Evolutionary conservation across 2,797 vertebrate genomes (phyloP), one percentile per base, ranked within the genome.

Genomic region (Eulemur rubriventer): DNA sequence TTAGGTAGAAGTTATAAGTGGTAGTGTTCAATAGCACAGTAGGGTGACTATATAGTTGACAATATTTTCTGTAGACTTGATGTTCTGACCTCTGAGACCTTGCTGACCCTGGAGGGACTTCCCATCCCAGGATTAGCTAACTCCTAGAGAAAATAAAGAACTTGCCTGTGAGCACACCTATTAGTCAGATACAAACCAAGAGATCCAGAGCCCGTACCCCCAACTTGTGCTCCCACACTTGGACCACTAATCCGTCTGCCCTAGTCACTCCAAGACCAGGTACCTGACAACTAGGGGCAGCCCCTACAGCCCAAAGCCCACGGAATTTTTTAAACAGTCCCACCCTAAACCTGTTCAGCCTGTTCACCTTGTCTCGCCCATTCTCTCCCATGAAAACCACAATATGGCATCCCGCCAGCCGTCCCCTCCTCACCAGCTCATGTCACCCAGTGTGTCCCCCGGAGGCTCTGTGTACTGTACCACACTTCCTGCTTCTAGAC

Each of bases 381-480:
- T 55, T 55, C 24, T 7, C 55, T 38, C 76, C 50, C 24, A 79
- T 28, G 76, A 55, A 79, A 79, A 35, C 76, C n/a, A 55, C n/a
- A n/a, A 55, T 35, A 35, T 26, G 16, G 50, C 38, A 7, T 38
- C n/a, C 13, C 38, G 20, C 38, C 13, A 72, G 69, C 38, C 2
- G 13, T 43, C 9, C 38, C 17, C 43, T 48, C 50, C 28, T n/a
- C 11, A 20, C 48, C 75, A 79, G n/a, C n/a, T 26, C 22, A 50
- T 18, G 48, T 18, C 30, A 76, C 73, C 11, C 46, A 76, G 26
- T 46, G 41, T 14, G 5, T 73, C 26, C 41, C 30, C 46, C 22
- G 11, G 30, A 50, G 16, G 3, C 20, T 33, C 11, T 35, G 20
- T 1, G 4, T 52, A 13, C 52, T 0, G 2, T 52, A 5, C 30